phyloP scores from a whole-genome alignment of 2,888 invertebrate species.

The Digitonthophagus gazella region DNA sequence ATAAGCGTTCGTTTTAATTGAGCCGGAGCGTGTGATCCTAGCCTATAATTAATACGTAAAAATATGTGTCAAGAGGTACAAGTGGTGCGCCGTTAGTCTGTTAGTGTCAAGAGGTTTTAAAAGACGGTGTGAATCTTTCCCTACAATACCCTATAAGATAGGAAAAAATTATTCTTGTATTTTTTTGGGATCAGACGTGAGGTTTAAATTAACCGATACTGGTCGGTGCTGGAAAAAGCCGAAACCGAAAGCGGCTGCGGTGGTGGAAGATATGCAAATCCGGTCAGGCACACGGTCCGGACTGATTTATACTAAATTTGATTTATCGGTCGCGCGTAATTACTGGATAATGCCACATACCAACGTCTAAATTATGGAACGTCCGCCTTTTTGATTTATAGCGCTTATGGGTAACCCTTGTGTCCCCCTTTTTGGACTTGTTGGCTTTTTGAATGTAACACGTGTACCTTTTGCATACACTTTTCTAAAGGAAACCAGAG shows the following conservation, averaged over 20 bases:
- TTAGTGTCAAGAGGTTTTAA: neutral
- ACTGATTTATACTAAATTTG: slow-evolving; percentile 25
- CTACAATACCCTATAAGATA: too few species aligned
- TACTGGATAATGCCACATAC: slow-evolving; percentile 5
- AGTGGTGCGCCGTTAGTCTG: neutral
- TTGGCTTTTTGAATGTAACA: neutral
- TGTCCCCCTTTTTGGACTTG: neutral
- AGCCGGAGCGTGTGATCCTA: neutral
- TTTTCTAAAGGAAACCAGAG: neutral
- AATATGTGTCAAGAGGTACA: neutral
- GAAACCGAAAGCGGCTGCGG: neutral
- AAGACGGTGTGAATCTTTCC: neutral
- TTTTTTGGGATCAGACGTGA: too few species aligned
- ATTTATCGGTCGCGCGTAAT: slow-evolving; percentile 22
- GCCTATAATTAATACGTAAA: neutral
- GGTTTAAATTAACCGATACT: neutral
- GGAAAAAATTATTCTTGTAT: too few species aligned
- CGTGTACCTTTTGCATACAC: neutral
- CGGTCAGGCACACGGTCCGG: slow-evolving; percentile 1
- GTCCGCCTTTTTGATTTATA: neutral
- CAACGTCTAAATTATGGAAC: neutral
- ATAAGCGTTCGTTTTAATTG: neutral
- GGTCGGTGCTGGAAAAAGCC: neutral
- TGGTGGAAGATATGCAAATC: slow-evolving; percentile 21
- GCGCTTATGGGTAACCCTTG: neutral